A percentile compares a stretch with the other conserved stretches of the same genome.
These are phyloP conservation scores for Nemoura dubitans DNA, from an alignment of 2,888 invertebrate genomes.

Conservation along the genomic window DNA sequence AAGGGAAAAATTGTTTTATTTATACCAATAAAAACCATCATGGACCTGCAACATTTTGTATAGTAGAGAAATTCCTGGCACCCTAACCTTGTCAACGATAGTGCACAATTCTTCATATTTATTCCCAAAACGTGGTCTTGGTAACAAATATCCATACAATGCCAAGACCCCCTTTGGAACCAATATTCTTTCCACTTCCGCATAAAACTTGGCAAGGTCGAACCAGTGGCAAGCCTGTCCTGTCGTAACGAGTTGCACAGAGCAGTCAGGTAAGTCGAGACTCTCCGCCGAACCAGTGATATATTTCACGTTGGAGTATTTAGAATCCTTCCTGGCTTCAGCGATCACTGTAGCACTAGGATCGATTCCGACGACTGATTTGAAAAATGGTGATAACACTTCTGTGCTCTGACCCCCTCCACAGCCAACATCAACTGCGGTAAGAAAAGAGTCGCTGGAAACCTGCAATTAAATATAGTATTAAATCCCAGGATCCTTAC, in stretches of 20 bases:
- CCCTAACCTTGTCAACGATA: slow-evolving; percentile 53
- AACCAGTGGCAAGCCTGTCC: slow-evolving; percentile 62
- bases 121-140: slow-evolving; percentile 49
- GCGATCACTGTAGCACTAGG: slow-evolving; percentile 59
- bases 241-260: slow-evolving; percentile 59
- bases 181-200: slow-evolving; percentile 59
- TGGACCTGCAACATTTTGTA: too few species aligned
- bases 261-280: slow-evolving; percentile 55
- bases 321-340: slow-evolving; percentile 56
- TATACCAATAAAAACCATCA: background rate
- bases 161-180: slow-evolving; percentile 59
- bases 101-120: slow-evolving; percentile 50
- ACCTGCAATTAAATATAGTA: slow-evolving; percentile 19
- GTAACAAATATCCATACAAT: slow-evolving; percentile 55
- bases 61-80: background rate
- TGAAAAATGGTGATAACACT: slow-evolving; percentile 59
- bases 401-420: slow-evolving; percentile 63
- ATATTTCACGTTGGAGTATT: slow-evolving; percentile 55
- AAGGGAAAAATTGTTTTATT: slow-evolving; percentile 39
- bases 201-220: slow-evolving; percentile 59
- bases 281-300: slow-evolving; percentile 58
- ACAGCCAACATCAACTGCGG: slow-evolving; percentile 63
- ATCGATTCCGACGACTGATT: slow-evolving; percentile 60
- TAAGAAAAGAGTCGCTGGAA: slow-evolving; percentile 46
- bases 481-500: background rate